Percentiles rank a stretch among this genome's conserved stretches.
Conservation (phyloP, 1,140 invertebrate genomes). For the Drosophila leontia region DNA sequence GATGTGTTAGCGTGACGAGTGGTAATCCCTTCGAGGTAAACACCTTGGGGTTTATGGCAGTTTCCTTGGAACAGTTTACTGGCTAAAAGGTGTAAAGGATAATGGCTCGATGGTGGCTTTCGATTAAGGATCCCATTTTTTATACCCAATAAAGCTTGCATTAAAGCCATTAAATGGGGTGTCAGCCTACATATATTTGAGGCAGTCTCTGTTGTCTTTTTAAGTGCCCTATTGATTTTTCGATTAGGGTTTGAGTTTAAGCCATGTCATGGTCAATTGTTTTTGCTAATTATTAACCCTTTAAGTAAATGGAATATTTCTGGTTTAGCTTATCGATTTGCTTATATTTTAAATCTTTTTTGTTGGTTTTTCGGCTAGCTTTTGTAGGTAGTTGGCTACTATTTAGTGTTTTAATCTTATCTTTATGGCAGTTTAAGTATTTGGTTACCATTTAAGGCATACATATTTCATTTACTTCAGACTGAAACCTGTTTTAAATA, state of each 20-base stretch:
- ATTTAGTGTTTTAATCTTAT: conserved; percentile 6
- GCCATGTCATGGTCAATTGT: conserved; percentile 6
- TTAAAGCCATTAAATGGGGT: conserved; percentile 9
- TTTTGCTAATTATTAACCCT: conserved; percentile 2
- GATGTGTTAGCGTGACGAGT: conserved; percentile 49
- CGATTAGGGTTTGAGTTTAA: conserved; percentile 7
- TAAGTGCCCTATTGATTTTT: conserved; percentile 16
- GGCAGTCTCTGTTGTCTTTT: not conserved
- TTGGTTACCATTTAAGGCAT: not conserved
- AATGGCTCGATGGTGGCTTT: conserved; percentile 15
- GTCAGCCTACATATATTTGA: not conserved
- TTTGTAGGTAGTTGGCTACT: not conserved
- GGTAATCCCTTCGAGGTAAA: conserved; percentile 44
- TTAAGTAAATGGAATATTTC: not conserved
- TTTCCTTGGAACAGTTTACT: conserved; percentile 21
- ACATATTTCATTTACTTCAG: not conserved
- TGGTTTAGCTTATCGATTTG: not conserved
- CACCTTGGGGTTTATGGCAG: conserved; percentile 29
- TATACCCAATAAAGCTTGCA: not conserved
- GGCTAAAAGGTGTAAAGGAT: conserved; percentile 23
- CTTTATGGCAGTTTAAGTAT: not conserved
- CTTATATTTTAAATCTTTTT: not conserved
- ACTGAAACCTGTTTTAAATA: conserved; percentile 1
- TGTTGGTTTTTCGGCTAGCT: not conserved
- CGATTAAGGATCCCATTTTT: conserved; percentile 20